Percentiles rank a stretch among this genome's conserved stretches.
Evolutionary conservation across 2,888 invertebrate genomes (phyloP).

Genomic region (Rhimphoctona megacephalus): DNA sequence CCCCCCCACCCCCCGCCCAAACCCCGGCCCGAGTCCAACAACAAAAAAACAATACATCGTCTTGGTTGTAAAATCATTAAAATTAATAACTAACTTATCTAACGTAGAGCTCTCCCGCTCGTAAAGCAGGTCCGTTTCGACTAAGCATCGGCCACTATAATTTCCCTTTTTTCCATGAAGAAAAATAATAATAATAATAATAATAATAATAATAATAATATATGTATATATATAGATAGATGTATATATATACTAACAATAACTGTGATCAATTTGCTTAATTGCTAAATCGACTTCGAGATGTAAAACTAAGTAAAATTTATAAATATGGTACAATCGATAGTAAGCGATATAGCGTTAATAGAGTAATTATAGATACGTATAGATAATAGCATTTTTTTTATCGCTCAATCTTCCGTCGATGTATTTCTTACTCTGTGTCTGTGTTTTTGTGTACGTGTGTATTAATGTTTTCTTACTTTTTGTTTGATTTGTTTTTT

Average conservation of each 20-base stretch:
- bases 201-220: neutral
- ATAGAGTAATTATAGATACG: slow-evolving; percentile 83
- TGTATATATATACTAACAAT: slow-evolving; percentile 62
- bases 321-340: slow-evolving; percentile 83
- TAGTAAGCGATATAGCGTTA: slow-evolving; percentile 83
- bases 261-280: slow-evolving; percentile 74
- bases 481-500: neutral
- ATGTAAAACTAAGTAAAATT: slow-evolving; percentile 83
- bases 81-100: slow-evolving; percentile 80
- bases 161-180: slow-evolving; percentile 61
- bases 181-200: slow-evolving; percentile 69
- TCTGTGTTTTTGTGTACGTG: neutral
- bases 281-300: slow-evolving; percentile 79
- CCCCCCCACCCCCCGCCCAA: slow-evolving; percentile 62
- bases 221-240: neutral
- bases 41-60: slow-evolving; percentile 81
- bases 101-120: slow-evolving; percentile 78
- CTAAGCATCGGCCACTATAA: slow-evolving; percentile 75
- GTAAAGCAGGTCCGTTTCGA: slow-evolving; percentile 74
- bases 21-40: slow-evolving; percentile 80
- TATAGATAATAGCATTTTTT: slow-evolving; percentile 82
- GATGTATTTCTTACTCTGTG: slow-evolving; percentile 70
- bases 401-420: slow-evolving; percentile 82
- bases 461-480: slow-evolving; percentile 29
- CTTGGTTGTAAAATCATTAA: slow-evolving; percentile 81